Evolutionary conservation across 2,113 vertebrate species (phyloP).

Genomic region (Pleuronectes platessa): DNA sequence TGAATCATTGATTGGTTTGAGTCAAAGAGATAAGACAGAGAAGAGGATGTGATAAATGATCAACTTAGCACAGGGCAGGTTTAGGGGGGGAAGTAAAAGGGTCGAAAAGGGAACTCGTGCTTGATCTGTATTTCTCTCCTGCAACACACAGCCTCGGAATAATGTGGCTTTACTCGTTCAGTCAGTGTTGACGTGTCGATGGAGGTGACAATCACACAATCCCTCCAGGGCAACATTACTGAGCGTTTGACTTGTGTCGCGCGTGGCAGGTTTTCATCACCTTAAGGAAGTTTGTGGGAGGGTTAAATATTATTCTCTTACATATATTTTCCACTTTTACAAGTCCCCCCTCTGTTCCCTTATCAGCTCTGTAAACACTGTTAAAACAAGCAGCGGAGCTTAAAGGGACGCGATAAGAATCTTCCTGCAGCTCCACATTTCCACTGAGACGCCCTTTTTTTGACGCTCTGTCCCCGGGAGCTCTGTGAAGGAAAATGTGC

Average conservation of each 20-base stretch:
- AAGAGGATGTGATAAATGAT: no score
- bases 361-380: constrained; percentile 37
- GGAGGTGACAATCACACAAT: constrained; percentile 14
- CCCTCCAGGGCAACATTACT: not conserved
- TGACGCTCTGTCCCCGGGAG: not conserved
- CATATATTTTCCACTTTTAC: not conserved
- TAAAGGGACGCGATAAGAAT: constrained; percentile 18
- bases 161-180: constrained; percentile 36
- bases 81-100: no score
- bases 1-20: no score
- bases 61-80: not conserved
- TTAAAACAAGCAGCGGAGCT: constrained; percentile 5
- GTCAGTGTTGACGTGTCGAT: not conserved
- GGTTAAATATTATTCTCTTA: not conserved
- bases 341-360: not conserved
- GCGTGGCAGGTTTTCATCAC: not conserved
- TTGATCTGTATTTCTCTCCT: not conserved
- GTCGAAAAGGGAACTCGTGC: not conserved
- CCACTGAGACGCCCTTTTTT: constrained; percentile 18
- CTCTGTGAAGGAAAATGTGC: constrained; percentile 12
- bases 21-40: not conserved
- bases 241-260: not conserved
- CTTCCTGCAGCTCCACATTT: constrained; percentile 21
- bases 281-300: not conserved
- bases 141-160: not conserved